Base-by-base conservation (phyloP, 2,888 invertebrate genomes). In the Alviniconcha strummeri region DNA sequence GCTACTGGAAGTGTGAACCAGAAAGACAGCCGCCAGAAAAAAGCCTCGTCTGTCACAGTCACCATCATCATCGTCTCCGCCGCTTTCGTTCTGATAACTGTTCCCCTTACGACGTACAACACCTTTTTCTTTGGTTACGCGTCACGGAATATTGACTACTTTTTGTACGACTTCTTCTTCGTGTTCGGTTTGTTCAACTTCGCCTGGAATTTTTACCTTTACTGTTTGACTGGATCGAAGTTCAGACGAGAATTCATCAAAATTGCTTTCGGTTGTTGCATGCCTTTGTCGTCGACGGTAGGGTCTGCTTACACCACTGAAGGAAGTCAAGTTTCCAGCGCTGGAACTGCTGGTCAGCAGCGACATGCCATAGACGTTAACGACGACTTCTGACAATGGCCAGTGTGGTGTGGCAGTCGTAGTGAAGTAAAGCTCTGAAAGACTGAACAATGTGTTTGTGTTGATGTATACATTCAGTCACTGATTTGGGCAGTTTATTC, bases 151-250 rank as follows among this genome's bases (percentile, higher is more conserved):
- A 17, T n/a, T 8, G 8, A n/a, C n/a, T 79, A 67, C 17, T 79
- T 79, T 36, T 77, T 79, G 7, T 84, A 84, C 81, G 86, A 84
- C 13, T 8, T 83, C n/a, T 84, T 86, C 64, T 80, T 79, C n/a
- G 75, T 86, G 36, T 60, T 83, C 4, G 83, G 83, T 77, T 84
- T 83, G 57, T 79, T 79, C 67, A 86, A 86, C 71, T 84, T 83
- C 72, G 79, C 86, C n/a, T 84, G 84, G 79, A 86, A 86, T 74
- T 86, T 86, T n/a, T 86, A 86, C 76, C 80, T 86, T 54, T 86
- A 86, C 72, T 84, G 84, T 74, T 56, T 86, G 13, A 84, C 81
- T 13, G 86, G 86, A 0, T 72, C 81, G 7, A 86, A 83, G 52
- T 86, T 86, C 64, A 13, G 86, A 11, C 75, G 78, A 7, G 86